Evolutionary conservation across 2,888 invertebrate species (phyloP).

Genomic region (Alitta virens): DNA sequence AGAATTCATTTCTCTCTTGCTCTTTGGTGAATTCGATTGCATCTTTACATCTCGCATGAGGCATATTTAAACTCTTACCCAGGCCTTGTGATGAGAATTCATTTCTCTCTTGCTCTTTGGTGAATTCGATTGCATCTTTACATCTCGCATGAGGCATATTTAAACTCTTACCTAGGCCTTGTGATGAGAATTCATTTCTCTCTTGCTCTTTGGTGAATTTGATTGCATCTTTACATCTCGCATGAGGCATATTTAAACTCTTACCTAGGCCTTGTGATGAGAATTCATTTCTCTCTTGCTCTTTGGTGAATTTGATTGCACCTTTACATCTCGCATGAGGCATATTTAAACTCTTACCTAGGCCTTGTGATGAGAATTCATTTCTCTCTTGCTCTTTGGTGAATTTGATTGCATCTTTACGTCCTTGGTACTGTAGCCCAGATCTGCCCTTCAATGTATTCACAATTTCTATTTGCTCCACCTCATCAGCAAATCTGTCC

Average conservation of each 20-base stretch:
- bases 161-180: neutral
- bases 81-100: neutral
- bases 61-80: too few species aligned
- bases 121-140: too few species aligned
- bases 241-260: neutral
- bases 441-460: conserved; percentile 75
- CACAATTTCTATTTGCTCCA: conserved; percentile 75
- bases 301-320: neutral
- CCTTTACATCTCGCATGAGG: too few species aligned
- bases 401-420: conserved; percentile 65
- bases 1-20: neutral
- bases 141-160: too few species aligned
- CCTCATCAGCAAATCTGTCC: conserved; percentile 71
- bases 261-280: neutral
- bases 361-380: neutral
- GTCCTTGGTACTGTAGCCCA: conserved; percentile 74
- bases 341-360: neutral
- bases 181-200: neutral
- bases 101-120: neutral
- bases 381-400: neutral
- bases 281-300: neutral
- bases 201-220: neutral
- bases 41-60: too few species aligned
- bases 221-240: too few species aligned
- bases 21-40: neutral